Conservation (phyloP, 1,140 invertebrate genomes). For the Caligus rogercresseyi region DNA sequence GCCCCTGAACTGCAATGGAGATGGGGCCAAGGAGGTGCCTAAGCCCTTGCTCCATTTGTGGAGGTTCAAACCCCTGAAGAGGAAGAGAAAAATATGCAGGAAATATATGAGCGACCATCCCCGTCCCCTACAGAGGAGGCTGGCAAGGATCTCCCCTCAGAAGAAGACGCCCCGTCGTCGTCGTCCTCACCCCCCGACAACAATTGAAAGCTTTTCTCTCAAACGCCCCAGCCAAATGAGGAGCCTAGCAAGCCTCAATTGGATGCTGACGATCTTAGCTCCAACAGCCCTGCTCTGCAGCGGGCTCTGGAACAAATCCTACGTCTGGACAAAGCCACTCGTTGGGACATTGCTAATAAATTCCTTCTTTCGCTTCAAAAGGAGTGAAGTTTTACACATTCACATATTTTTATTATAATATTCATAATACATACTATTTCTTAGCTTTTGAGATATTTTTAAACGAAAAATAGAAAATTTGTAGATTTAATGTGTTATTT, state of each 20-base stretch:
- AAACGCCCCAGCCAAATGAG: neutral
- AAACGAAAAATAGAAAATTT: too few relatives aligned
- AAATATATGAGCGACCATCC: slow-evolving; percentile 8
- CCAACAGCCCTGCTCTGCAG: too few relatives aligned
- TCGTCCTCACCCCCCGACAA: neutral
- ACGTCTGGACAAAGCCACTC: neutral
- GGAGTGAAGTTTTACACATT: too few relatives aligned
- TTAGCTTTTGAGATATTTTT: too few relatives aligned
- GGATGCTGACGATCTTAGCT: too few relatives aligned
- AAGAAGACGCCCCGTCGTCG: neutral
- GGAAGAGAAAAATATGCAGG: slow-evolving; percentile 4
- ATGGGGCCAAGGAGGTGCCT: neutral
- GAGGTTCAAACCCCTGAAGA: slow-evolving; percentile 9
- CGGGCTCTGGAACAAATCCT: neutral
- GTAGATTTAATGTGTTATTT: too few relatives aligned
- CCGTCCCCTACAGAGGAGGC: slow-evolving; percentile 4
- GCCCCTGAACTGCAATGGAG: neutral
- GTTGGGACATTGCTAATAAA: neutral
- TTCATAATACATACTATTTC: too few relatives aligned
- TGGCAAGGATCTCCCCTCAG: neutral
- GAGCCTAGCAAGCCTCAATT: neutral
- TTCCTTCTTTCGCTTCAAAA: neutral
- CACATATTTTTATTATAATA: too few relatives aligned
- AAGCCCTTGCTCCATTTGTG: neutral
- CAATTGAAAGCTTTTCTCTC: neutral